Base-by-base conservation (phyloP, 2,113 vertebrate genomes). In the Pteronura brasiliensis region DNA sequence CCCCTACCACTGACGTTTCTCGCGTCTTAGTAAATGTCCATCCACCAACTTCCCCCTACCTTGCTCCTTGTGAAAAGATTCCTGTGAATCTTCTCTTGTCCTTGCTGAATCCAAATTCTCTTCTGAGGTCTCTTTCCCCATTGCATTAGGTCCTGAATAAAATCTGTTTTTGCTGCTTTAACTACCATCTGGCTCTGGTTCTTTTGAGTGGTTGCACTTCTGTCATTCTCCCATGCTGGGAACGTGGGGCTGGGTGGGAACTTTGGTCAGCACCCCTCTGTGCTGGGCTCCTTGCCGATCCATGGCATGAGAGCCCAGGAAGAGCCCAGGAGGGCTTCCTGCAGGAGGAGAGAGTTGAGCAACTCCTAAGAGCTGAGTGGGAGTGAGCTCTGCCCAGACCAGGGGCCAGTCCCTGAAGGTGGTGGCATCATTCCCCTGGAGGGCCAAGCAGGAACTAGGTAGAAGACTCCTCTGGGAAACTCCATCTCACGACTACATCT, bases 341-440 rank as follows among this genome's bases (percentile, higher is more conserved):
- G 7, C 8, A 83, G 82, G 81, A 79, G 55, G 76, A 57, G 59
- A 71, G 12, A 8, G 57, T 61, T n/a, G 52, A 39, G 49, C n/a
- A 85, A 71, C 61, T 76, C 21, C 52, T 47, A 9, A 52, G 87
- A 74, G 27, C 52, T 5, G 0, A 72, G 15, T 67, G 36, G n/a
- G 39, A 65, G 21, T 17, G 47, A 86, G n/a, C 25, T 69, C 76
- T 63, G 52, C 12, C 49, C 25, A 47, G 79, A 23, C 31, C 15
- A 34, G 7, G 20, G 3, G n/a, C 21, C 77, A n/a, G 63, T 29
- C 27, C 31, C 13, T 9, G 59, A 31, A n/a, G 59, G 15, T 34
- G 5, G 57, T 0, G 2, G 10, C 34, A n/a, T 0, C 42, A 1
- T n/a, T 34, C 52, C 65, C 0, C 0, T 29, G n/a, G 47, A 67